A percentile compares a stretch with the other conserved stretches of the same genome.
These are phyloP conservation scores for Xerus rutilus DNA, from an alignment of 2,797 vertebrate genomes.

Conservation along the genomic window DNA sequence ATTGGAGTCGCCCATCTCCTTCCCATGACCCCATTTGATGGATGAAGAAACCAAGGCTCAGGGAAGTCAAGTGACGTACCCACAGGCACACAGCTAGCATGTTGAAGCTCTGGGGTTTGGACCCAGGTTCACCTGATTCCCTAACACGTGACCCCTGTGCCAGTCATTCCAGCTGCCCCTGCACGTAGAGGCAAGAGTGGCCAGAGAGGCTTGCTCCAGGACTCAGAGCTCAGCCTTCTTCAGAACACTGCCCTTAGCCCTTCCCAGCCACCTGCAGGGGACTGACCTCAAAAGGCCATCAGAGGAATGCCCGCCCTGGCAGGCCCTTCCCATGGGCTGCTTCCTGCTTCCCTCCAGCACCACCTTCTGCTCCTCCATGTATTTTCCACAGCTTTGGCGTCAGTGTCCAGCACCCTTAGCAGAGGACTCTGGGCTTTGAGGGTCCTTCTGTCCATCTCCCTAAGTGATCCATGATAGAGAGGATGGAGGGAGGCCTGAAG, in stretches of 20 bases:
- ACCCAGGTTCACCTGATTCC: neutral
- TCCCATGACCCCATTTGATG: neutral
- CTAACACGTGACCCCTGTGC: neutral
- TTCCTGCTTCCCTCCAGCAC: neutral
- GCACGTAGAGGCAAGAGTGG: neutral
- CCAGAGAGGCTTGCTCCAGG: neutral
- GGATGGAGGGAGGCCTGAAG: neutral
- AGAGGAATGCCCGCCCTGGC: neutral
- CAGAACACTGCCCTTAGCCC: neutral
- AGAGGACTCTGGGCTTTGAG: neutral
- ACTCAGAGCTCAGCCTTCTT: neutral
- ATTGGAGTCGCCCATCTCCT: neutral
- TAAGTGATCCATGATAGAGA: neutral
- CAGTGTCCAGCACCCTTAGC: neutral
- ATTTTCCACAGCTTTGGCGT: neutral
- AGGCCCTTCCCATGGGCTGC: neutral
- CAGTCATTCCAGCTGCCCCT: neutral
- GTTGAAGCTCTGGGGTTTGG: neutral
- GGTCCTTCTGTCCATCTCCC: neutral
- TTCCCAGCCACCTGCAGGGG: neutral
- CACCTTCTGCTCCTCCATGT: fast-evolving
- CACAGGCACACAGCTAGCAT: neutral
- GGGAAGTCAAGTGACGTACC: neutral
- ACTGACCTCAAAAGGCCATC: neutral
- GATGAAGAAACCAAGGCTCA: neutral